Conservation (phyloP, 2,797 vertebrate species). For the Mionectes olivaceus region DNA sequence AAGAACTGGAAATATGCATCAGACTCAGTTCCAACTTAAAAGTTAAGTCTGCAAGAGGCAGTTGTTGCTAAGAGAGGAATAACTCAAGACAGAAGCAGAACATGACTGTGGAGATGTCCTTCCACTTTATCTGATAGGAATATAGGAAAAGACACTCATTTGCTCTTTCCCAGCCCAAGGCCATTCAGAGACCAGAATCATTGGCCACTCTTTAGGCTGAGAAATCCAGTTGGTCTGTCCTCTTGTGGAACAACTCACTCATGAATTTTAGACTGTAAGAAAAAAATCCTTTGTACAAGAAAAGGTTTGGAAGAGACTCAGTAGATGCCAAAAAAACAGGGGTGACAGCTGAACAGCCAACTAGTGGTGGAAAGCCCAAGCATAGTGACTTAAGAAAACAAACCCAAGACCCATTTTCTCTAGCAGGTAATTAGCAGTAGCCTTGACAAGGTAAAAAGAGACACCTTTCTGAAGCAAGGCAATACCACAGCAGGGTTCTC, state of each 20-base stretch:
- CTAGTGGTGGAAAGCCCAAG: background rate
- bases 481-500: background rate
- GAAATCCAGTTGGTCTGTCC: background rate
- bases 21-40: background rate
- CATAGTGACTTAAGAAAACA: background rate
- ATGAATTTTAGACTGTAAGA: background rate
- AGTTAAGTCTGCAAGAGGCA: background rate
- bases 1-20: background rate
- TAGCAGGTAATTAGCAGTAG: background rate
- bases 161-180: background rate
- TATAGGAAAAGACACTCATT: background rate
- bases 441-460: background rate
- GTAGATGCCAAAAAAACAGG: background rate
- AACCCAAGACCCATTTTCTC: background rate
- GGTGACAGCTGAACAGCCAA: background rate
- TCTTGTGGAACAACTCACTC: background rate
- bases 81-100: background rate
- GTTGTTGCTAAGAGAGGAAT: background rate
- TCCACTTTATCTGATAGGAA: background rate
- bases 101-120: background rate
- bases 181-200: background rate
- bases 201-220: background rate
- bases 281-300: background rate
- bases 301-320: background rate
- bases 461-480: background rate